phyloP scores from a whole-genome alignment of 30 jellyfish, hydroid and myxozoan genomes.

The Pseudorhiza aurosa region DNA sequence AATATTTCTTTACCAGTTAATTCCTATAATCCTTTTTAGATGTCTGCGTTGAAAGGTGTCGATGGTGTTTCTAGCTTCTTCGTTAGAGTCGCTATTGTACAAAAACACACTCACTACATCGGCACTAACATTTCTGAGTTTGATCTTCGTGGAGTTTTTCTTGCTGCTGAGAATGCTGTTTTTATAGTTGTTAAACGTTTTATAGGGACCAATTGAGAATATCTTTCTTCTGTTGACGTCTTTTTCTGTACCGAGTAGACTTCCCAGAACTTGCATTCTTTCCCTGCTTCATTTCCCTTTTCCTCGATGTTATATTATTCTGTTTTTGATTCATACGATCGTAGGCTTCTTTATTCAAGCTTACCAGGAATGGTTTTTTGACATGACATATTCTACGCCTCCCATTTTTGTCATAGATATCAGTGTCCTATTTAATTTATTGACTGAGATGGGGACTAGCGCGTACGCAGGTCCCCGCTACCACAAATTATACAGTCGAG shows the following conservation, averaged over 20 bases:
- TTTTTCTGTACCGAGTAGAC: slow-evolving; percentile 50
- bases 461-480: slow-evolving; percentile 62
- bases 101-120: slow-evolving; percentile 28
- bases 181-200: slow-evolving; percentile 38
- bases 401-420: no score
- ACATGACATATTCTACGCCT: slow-evolving; percentile 35
- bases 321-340: slow-evolving; percentile 42
- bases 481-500: slow-evolving; percentile 63
- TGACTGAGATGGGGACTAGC: slow-evolving; percentile 57
- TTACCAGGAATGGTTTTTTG: slow-evolving; percentile 47
- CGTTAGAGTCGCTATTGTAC: slow-evolving; percentile 23
- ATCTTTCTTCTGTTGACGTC: slow-evolving; percentile 48
- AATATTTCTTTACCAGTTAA: slow-evolving; percentile 31
- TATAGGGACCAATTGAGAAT: slow-evolving; percentile 19
- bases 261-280: slow-evolving; percentile 55
- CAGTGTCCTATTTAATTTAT: no score
- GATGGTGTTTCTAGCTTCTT: slow-evolving; percentile 16
- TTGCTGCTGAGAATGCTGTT: slow-evolving; percentile 56
- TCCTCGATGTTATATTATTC: slow-evolving; percentile 56
- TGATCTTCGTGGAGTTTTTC: slow-evolving; percentile 46
- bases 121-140: slow-evolving; percentile 41
- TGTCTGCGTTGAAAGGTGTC: slow-evolving; percentile 36
- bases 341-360: slow-evolving; percentile 36
- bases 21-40: slow-evolving; percentile 42
- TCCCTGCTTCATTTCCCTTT: slow-evolving; percentile 61